These are phyloP conservation scores for Sinopyrophorus schimmeli DNA, from an alignment of 2,888 invertebrate species.

Conservation along the genomic window DNA sequence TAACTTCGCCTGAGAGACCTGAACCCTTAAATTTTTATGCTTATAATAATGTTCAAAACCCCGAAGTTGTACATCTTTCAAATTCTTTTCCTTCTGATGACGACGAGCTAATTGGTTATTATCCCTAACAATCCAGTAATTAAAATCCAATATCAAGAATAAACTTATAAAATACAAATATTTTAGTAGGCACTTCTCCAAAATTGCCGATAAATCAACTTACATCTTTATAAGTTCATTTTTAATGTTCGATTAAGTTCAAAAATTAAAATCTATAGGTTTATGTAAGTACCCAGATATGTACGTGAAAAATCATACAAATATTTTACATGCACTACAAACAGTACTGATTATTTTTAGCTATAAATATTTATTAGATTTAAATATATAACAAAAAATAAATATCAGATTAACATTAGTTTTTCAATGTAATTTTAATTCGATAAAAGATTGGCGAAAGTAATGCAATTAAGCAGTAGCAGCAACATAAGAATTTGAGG, in stretches of 20 bases:
- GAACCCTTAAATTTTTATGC: slow-evolving; percentile 21
- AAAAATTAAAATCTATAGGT: no score
- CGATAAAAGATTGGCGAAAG: slow-evolving; percentile 1
- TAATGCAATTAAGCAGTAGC: slow-evolving; percentile 7
- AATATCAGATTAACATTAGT: slow-evolving; percentile 10
- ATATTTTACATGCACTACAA: no score
- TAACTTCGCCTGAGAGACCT: slow-evolving; percentile 29
- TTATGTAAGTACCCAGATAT: no score
- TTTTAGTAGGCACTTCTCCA: no score
- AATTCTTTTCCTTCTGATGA: slow-evolving; percentile 7
- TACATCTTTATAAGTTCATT: no score
- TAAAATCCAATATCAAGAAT: neutral
- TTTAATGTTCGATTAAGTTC: no score
- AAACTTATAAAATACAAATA: neutral
- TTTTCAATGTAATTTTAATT: slow-evolving; percentile 4
- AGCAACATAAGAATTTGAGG: slow-evolving; percentile 21
- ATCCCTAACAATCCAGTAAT: slow-evolving; percentile 18
- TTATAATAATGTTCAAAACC: slow-evolving; percentile 1
- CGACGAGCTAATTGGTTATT: slow-evolving; percentile 18
- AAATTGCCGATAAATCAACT: no score
- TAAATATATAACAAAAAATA: slow-evolving; percentile 27
- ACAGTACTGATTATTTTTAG: slow-evolving; percentile 1
- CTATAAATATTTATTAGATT: slow-evolving; percentile 22
- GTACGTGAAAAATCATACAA: no score
- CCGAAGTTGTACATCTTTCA: no score